Percentiles rank a stretch among this genome's conserved stretches.
Evolutionary conservation across 92 coral and sea anemone species (phyloP).

Genomic region (Bergia sp.): DNA sequence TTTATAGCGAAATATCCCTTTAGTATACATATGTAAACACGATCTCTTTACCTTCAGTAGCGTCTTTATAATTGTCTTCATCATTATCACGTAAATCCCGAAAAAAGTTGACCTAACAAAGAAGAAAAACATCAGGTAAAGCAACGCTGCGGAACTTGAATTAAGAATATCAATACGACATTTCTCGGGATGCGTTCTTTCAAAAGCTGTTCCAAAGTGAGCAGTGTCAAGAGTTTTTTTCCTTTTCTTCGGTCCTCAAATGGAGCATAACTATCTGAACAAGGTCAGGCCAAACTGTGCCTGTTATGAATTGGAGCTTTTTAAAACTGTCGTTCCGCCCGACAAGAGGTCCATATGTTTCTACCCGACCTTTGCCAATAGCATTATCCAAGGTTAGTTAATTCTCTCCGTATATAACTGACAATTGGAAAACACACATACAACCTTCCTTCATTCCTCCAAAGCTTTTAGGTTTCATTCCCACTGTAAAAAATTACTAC

Average conservation of each 20-base stretch:
- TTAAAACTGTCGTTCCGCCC: no score
- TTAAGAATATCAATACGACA: no score
- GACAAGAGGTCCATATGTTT: no score
- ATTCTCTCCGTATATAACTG: no score
- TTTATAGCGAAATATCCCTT: background rate
- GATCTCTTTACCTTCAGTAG: constrained; percentile 19
- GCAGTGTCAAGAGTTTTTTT: background rate
- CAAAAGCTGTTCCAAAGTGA: background rate
- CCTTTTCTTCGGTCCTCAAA: no score
- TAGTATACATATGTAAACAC: background rate
- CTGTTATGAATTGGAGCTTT: no score
- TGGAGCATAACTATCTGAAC: no score
- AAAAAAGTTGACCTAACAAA: constrained; percentile 26
- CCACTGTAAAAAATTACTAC: background rate
- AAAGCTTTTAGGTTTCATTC: background rate
- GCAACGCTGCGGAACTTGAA: no score
- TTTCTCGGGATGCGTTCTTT: background rate
- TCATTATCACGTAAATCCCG: constrained; percentile 43
- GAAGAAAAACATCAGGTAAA: background rate
- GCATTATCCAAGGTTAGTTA: no score
- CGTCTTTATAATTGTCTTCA: constrained; percentile 40
- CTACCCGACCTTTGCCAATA: no score
- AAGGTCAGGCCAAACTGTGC: no score
- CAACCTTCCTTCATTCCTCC: background rate
- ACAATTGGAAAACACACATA: background rate